These are phyloP conservation scores for Heterocephalus glaber DNA, from an alignment of 2,113 vertebrate species.

Conservation along the genomic window DNA sequence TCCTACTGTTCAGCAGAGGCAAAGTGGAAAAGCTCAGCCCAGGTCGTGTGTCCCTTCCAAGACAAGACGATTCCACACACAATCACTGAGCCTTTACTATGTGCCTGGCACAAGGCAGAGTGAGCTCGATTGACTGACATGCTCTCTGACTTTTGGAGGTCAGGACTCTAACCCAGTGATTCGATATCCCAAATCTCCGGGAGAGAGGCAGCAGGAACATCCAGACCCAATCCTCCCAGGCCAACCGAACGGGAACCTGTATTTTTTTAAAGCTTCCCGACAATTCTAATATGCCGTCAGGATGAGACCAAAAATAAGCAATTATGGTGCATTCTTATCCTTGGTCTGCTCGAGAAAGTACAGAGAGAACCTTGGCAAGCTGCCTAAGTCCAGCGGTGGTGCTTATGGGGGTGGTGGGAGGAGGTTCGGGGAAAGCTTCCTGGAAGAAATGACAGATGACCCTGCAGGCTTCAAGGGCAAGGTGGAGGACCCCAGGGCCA, in stretches of 20 bases:
- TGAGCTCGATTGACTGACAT: rapidly evolving
- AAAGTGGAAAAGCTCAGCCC: background rate
- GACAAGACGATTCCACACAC: background rate
- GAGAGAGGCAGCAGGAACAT: too few species aligned
- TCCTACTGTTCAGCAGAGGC: background rate
- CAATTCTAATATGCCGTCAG: background rate
- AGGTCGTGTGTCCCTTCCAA: background rate
- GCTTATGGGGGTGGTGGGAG: background rate
- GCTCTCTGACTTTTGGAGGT: background rate
- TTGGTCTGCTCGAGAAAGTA: background rate
- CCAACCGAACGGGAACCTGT: background rate
- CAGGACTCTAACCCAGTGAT: background rate
- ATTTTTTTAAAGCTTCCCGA: background rate
- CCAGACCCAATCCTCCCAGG: background rate
- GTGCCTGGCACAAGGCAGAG: rapidly evolving
- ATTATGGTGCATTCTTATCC: background rate
- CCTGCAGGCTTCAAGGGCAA: rapidly evolving
- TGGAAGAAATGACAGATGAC: background rate
- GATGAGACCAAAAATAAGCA: slow-evolving; percentile 44
- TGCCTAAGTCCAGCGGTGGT: background rate
- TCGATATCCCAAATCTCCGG: background rate
- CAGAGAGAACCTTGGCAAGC: slow-evolving; percentile 33
- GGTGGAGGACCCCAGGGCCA: background rate
- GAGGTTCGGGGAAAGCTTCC: background rate
- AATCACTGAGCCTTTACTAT: background rate